These are phyloP conservation scores for Gonioctena quinquepunctata DNA, from an alignment of 1,140 invertebrate genomes.

Conservation along the genomic window DNA sequence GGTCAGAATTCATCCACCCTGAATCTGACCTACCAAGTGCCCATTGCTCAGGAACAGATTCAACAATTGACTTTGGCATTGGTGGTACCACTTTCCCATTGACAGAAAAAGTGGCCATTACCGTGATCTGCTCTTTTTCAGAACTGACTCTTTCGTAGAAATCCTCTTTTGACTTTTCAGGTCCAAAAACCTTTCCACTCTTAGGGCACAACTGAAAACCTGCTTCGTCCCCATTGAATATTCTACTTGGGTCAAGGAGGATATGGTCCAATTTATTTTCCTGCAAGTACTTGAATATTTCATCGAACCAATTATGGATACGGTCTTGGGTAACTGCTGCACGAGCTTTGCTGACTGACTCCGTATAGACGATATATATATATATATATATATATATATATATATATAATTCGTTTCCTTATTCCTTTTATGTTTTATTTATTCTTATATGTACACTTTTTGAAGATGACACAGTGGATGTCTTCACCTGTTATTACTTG, in stretches of 20 bases:
- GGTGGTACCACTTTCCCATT: conserved; percentile 35
- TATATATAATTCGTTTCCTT: too few species aligned
- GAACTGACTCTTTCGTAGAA: conserved; percentile 32
- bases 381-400: too few species aligned
- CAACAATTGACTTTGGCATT: conserved; percentile 31
- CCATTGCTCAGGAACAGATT: conserved; percentile 48
- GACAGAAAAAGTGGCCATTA: conserved; percentile 33
- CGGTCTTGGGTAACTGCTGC: conserved; percentile 14
- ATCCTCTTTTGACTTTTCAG: conserved; percentile 31
- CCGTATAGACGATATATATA: too few species aligned
- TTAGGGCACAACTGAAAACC: conserved; percentile 6
- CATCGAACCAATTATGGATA: conserved; percentile 13
- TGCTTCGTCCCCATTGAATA: conserved; percentile 22
- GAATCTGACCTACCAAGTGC: conserved; percentile 47
- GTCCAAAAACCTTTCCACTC: conserved; percentile 36
- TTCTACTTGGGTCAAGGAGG: conserved; percentile 12
- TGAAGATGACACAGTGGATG: too few species aligned
- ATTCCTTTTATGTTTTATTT: too few species aligned
- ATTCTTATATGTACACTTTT: too few species aligned
- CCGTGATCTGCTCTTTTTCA: conserved; percentile 36
- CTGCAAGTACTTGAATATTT: conserved; percentile 7
- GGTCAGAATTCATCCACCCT: conserved; percentile 54
- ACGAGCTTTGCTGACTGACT: conserved; percentile 13
- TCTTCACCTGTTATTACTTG: too few species aligned
- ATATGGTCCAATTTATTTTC: conserved; percentile 11